Base-by-base conservation (phyloP, 2,113 vertebrate genomes). In the Rhynchomys soricoides region DNA sequence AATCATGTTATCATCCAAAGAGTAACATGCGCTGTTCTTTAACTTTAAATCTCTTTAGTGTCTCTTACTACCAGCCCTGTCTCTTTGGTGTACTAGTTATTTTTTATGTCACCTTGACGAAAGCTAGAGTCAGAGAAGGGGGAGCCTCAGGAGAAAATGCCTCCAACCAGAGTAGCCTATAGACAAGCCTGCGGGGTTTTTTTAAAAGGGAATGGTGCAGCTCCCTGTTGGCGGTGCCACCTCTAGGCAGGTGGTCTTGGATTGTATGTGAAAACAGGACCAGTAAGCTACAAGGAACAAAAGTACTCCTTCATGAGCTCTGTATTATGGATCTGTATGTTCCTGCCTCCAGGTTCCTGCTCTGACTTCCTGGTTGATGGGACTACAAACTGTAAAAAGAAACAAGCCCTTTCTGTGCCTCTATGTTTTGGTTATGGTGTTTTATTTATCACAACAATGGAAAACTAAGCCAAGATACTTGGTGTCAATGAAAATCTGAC, bases 41-140 rank as follows among this genome's bases (percentile, higher is more conserved):
- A 50, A n/a, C 66, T 75, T 95, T 59, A 93, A 93, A 94, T 93
- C 29, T 37, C 85, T 34, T 93, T 94, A 62, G 40, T 29, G 13
- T 95, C 37, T 86, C 93, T 94, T 57, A 74, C 29, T 59, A 64
- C n/a, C 52, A 87, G 62, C 62, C 29, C 45, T 55, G 92, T 64
- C 91, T 94, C 70, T 50, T 93, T 71, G 29, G 8, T 96, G 57
- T 13, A 10, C 21, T 81, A 81, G 78, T 52, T 81, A 81, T 55
- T n/a, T 57, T 74, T n/a, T 57, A 82, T 40, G 37, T 57, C n/a
- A 62, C 17, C 57, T 62, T 83, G n/a, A 83, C 22, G 9, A 29
- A 83, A 83, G 40, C 81, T 62, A 83, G 78, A n/a, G n/a, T 62
- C 55, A 43, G n/a, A 83, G 55, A 82, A 26, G 79, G n/a, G 79